Percentiles rank a stretch among this genome's conserved stretches.
Evolutionary conservation across 2,797 vertebrate genomes (phyloP).

Genomic region (Oreortyx pictus): DNA sequence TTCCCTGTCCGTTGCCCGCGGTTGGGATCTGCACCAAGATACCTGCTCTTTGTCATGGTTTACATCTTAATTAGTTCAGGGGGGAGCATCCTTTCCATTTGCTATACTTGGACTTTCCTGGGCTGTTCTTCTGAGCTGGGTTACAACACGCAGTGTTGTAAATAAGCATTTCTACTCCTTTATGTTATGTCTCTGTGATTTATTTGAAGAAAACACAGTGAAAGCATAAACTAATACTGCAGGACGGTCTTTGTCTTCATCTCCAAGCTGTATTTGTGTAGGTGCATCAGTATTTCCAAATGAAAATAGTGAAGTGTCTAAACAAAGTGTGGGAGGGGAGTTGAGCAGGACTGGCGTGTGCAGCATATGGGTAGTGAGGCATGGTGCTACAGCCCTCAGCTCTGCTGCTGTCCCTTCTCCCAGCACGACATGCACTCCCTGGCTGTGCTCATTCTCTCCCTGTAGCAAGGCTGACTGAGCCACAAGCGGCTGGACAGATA

Average conservation of each 20-base stretch:
- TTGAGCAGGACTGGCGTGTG: fast-evolving
- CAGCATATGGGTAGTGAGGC: fast-evolving
- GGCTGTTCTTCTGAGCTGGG: constrained; percentile 69
- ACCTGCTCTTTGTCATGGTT: constrained; percentile 67
- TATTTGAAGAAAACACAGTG: background rate
- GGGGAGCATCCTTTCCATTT: constrained; percentile 70
- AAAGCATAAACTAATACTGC: fast-evolving
- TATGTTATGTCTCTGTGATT: constrained; percentile 18
- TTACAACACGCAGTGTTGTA: constrained; percentile 57
- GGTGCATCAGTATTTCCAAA: background rate
- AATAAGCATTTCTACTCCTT: constrained; percentile 52
- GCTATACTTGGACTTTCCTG: constrained; percentile 63
- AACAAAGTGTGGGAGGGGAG: background rate
- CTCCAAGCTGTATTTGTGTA: background rate
- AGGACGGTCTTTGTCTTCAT: background rate
- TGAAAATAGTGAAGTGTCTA: too few relatives aligned
- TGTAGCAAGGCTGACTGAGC: background rate
- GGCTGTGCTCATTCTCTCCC: fast-evolving
- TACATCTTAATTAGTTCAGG: constrained; percentile 76
- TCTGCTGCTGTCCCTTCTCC: fast-evolving
- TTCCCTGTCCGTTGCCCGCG: constrained; percentile 28
- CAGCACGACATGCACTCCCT: fast-evolving
- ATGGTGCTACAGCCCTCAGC: background rate
- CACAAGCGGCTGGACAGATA: background rate
- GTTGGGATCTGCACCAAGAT: constrained; percentile 3